Evolutionary conservation across 2,888 invertebrate genomes (phyloP).

Genomic region (Dorcus parallelipipedus): DNA sequence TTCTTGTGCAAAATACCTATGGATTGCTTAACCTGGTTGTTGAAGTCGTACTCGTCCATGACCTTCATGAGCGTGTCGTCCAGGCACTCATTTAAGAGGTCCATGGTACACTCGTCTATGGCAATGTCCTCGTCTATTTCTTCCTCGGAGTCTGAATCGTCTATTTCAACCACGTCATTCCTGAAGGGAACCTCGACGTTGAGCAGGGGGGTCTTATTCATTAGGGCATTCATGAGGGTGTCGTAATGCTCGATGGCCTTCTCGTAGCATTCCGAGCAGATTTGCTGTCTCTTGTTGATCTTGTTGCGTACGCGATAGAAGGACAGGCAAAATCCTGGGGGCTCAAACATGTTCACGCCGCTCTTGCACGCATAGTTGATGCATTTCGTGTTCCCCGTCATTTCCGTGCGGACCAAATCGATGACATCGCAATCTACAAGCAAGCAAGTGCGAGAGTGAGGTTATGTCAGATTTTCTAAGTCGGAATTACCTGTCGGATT

Average conservation of each 20-base stretch:
- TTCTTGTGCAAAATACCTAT: constrained; percentile 43
- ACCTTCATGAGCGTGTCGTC: constrained; percentile 49
- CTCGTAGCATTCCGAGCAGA: constrained; percentile 46
- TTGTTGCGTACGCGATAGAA: constrained; percentile 46
- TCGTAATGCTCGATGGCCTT: constrained; percentile 42
- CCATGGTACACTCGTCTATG: constrained; percentile 35
- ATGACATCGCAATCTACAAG: constrained; percentile 34
- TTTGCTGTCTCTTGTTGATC: constrained; percentile 42
- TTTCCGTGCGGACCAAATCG: constrained; percentile 35
- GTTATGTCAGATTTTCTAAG: constrained; percentile 1
- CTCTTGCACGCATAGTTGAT: constrained; percentile 57
- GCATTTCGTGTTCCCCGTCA: constrained; percentile 45
- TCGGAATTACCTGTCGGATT: constrained; percentile 6
- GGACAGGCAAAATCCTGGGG: constrained; percentile 47
- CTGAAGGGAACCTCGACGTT: constrained; percentile 41
- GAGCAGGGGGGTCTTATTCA: constrained; percentile 33
- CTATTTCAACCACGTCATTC: constrained; percentile 46
- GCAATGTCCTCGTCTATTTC: constrained; percentile 28
- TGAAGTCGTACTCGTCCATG: constrained; percentile 50
- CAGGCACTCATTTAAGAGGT: constrained; percentile 49
- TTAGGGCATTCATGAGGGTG: constrained; percentile 32
- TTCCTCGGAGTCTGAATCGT: constrained; percentile 46
- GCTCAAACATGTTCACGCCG: constrained; percentile 47
- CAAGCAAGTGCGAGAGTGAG: neutral
- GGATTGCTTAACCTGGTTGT: constrained; percentile 47